Percentiles rank a stretch among this genome's conserved stretches.
Evolutionary conservation across 2,797 vertebrate species (phyloP).

Genomic region (Acanthornis magna): DNA sequence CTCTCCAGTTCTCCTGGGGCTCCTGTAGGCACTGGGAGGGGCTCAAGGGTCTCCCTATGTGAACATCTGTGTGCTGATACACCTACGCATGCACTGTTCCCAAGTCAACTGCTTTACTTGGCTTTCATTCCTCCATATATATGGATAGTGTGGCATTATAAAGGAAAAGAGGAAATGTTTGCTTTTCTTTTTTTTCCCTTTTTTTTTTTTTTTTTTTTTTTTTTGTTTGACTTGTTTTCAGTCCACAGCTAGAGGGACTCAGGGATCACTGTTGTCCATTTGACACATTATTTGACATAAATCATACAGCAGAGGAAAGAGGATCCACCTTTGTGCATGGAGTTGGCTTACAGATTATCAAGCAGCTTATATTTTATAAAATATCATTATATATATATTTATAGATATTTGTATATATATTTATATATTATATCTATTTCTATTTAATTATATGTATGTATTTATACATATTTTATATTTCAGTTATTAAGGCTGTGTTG

Average conservation of each 20-base stretch:
- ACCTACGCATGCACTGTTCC: background rate
- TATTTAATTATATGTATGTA: no score
- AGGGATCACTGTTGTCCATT: accelerated
- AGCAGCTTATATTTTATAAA: background rate
- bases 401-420: no score
- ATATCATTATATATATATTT: no score
- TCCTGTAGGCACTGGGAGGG: no score
- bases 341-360: background rate
- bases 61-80: accelerated
- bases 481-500: background rate
- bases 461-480: no score
- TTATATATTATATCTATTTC: no score
- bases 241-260: no score
- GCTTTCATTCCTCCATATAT: accelerated
- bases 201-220: no score
- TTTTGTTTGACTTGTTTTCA: no score
- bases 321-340: background rate
- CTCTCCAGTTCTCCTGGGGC: background rate
- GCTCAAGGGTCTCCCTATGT: background rate
- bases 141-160: no score
- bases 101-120: background rate
- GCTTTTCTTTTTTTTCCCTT: background rate
- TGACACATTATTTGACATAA: no score
- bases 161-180: background rate
- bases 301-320: background rate